Evolutionary conservation across 1,140 invertebrate genomes (phyloP).

Genomic region (Monochamus saltuarius): DNA sequence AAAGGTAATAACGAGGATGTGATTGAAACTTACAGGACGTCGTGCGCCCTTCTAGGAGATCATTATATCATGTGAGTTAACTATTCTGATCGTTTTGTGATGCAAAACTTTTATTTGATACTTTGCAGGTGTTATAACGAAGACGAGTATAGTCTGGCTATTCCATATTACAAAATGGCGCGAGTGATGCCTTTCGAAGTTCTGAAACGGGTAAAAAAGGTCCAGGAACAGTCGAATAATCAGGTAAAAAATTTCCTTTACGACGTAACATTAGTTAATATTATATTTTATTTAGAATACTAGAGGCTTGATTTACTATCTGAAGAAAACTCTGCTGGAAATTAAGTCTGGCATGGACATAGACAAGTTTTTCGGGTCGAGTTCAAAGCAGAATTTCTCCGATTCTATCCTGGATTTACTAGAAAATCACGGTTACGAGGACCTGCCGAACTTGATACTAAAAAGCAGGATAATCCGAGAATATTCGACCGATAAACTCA

Average conservation of each 20-base stretch:
- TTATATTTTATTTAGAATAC: constrained; percentile 42
- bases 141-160: constrained; percentile 59
- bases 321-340: constrained; percentile 54
- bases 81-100: neutral
- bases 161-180: constrained; percentile 64
- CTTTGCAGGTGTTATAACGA: constrained; percentile 45
- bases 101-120: neutral
- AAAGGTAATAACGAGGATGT: constrained; percentile 51
- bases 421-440: constrained; percentile 51
- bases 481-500: constrained; percentile 60
- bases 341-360: constrained; percentile 53
- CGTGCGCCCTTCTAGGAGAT: constrained; percentile 64
- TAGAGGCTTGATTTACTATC: constrained; percentile 57
- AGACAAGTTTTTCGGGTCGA: constrained; percentile 49
- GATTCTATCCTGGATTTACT: constrained; percentile 54
- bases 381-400: constrained; percentile 55
- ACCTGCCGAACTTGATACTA: constrained; percentile 58
- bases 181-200: constrained; percentile 55
- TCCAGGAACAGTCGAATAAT: constrained; percentile 46
- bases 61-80: constrained; percentile 62
- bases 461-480: constrained; percentile 58
- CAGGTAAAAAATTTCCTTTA: constrained; percentile 22
- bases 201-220: constrained; percentile 50
- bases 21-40: constrained; percentile 59
- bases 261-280: neutral